phyloP scores from a whole-genome alignment of 1,140 invertebrate genomes.

The Zophobas atratus region DNA sequence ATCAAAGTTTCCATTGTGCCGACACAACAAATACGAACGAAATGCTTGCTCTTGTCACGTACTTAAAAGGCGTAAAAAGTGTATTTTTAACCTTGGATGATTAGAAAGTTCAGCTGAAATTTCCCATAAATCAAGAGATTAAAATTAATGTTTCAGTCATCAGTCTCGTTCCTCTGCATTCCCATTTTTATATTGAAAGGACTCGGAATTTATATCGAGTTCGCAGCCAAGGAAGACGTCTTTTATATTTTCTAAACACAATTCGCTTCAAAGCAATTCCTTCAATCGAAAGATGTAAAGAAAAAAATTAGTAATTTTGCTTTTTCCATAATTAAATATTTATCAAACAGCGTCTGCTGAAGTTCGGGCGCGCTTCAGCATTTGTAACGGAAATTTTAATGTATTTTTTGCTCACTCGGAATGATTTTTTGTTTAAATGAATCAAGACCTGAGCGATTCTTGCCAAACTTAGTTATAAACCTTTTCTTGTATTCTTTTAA shows the following conservation, averaged over 20 bases:
- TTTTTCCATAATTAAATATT: background rate
- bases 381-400: too few relatives aligned
- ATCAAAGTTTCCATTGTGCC: constrained; percentile 21
- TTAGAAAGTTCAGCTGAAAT: background rate
- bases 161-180: background rate
- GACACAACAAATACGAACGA: background rate
- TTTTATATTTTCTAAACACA: background rate
- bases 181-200: background rate
- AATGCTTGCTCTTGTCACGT: background rate
- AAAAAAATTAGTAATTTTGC: constrained; percentile 1
- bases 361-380: too few relatives aligned
- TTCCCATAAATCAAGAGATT: constrained; percentile 5
- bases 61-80: background rate
- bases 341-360: background rate
- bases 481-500: too few relatives aligned
- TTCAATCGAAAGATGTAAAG: background rate
- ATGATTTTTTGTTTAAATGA: too few relatives aligned
- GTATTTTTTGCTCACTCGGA: too few relatives aligned
- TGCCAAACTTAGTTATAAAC: too few relatives aligned
- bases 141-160: background rate
- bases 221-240: background rate
- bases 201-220: background rate
- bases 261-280: background rate
- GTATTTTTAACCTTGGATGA: too few relatives aligned
- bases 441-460: too few relatives aligned